Evolutionary conservation across 2,113 vertebrate species (phyloP).

Genomic region (Marcusenius ussheri): DNA sequence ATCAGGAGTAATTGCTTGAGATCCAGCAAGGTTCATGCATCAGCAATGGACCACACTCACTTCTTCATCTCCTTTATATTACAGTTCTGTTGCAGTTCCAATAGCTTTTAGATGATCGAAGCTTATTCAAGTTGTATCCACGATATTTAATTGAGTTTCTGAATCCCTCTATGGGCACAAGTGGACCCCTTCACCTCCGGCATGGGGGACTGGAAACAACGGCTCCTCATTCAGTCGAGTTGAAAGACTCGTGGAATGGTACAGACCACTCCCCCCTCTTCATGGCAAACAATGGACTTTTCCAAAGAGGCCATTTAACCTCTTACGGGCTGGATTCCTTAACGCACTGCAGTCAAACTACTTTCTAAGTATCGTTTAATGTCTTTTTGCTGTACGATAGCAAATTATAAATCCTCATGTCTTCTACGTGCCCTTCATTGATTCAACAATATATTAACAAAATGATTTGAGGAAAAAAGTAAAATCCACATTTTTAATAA

Average conservation of each 20-base stretch:
- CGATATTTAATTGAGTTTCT: constrained; percentile 20
- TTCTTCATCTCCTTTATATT: constrained; percentile 49
- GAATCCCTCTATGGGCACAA: constrained; percentile 30
- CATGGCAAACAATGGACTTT: constrained; percentile 44
- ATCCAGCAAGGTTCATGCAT: constrained; percentile 23
- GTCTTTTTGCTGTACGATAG: too few species aligned
- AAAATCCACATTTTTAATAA: background rate
- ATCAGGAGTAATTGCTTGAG: constrained; percentile 16
- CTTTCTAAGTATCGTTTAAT: background rate
- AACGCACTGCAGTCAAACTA: background rate
- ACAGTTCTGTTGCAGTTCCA: constrained; percentile 20
- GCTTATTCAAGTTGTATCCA: constrained; percentile 22
- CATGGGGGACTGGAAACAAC: constrained; percentile 47
- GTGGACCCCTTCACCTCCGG: constrained; percentile 44
- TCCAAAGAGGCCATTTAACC: constrained; percentile 55
- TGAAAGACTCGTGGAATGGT: constrained; percentile 50
- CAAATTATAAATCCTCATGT: background rate
- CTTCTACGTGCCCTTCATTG: background rate
- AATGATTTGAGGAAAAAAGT: background rate
- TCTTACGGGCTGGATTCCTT: constrained; percentile 48
- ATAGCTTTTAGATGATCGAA: background rate
- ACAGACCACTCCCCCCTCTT: constrained; percentile 42
- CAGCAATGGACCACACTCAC: constrained; percentile 42
- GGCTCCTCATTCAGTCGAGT: constrained; percentile 58
- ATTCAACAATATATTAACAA: background rate